These are phyloP conservation scores for Urocolius indicus DNA, from an alignment of 2,113 vertebrate species.

Conservation along the genomic window DNA sequence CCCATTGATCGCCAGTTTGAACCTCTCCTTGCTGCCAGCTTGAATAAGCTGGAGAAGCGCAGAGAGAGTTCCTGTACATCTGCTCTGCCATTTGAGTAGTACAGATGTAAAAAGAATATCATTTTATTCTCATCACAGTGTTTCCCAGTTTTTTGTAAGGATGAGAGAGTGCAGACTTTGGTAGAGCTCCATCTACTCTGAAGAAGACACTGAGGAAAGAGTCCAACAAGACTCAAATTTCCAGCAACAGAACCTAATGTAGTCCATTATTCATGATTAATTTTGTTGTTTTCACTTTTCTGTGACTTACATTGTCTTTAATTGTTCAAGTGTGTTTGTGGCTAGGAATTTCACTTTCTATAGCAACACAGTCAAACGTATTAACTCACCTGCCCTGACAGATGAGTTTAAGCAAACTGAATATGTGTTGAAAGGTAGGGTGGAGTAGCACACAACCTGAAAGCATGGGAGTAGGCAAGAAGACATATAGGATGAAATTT, in stretches of 20 bases:
- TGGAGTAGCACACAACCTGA: neutral
- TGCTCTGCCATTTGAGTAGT: neutral
- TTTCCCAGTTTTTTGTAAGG: conserved; percentile 6
- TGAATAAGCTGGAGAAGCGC: neutral
- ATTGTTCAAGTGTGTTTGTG: neutral
- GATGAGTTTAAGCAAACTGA: neutral
- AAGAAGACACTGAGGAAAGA: neutral
- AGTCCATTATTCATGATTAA: neutral
- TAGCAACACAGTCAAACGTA: neutral
- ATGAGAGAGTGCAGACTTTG: neutral
- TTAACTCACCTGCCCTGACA: neutral
- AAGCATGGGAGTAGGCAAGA: neutral
- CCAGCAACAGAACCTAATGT: neutral
- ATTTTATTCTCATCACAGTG: conserved; percentile 3
- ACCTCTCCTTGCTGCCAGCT: neutral
- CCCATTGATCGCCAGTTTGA: neutral
- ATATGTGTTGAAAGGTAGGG: neutral
- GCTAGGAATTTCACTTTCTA: neutral
- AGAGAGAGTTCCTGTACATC: neutral
- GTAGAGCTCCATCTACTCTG: neutral
- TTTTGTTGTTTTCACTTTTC: neutral
- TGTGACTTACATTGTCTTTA: neutral
- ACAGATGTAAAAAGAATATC: neutral
- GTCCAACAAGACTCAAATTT: neutral
- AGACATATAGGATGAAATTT: neutral